Evolutionary conservation across 37 sponge, comb jelly and placozoan genomes (phyloP).

Genomic region (Lycopodina hypogea): DNA sequence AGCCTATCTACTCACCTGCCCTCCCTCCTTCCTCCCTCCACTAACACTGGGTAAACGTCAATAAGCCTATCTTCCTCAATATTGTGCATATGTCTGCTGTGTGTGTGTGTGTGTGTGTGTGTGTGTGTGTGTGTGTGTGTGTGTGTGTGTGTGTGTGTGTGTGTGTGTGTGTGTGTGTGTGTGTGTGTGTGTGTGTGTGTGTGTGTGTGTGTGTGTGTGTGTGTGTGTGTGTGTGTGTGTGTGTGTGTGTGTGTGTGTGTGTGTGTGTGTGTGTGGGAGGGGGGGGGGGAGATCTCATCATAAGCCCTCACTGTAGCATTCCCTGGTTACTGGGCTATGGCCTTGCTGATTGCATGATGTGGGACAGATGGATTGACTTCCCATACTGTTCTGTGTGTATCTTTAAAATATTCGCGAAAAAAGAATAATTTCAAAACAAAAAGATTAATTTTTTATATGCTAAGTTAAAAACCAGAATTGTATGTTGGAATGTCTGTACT

Average conservation of each 20-base stretch:
- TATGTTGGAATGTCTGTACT: no score
- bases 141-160: conserved; percentile 45
- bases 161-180: conserved; percentile 62
- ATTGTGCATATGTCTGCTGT: not conserved
- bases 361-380: not conserved
- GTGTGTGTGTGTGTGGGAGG: no score
- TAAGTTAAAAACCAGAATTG: no score
- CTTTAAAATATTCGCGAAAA: no score
- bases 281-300: not conserved
- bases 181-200: conserved; percentile 65
- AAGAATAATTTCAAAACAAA: no score
- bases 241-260: conserved; percentile 33
- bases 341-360: no score
- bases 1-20: not conserved
- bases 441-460: no score
- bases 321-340: no score
- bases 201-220: conserved; percentile 62
- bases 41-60: not conserved
- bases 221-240: conserved; percentile 53
- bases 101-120: conserved; percentile 28
- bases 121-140: conserved; percentile 41
- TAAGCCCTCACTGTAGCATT: not conserved
- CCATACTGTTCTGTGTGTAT: no score
- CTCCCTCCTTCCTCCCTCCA: not conserved
- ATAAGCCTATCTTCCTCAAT: not conserved